Base-by-base conservation (phyloP, 2,888 invertebrate genomes). In the Pristionchus entomophagus region DNA sequence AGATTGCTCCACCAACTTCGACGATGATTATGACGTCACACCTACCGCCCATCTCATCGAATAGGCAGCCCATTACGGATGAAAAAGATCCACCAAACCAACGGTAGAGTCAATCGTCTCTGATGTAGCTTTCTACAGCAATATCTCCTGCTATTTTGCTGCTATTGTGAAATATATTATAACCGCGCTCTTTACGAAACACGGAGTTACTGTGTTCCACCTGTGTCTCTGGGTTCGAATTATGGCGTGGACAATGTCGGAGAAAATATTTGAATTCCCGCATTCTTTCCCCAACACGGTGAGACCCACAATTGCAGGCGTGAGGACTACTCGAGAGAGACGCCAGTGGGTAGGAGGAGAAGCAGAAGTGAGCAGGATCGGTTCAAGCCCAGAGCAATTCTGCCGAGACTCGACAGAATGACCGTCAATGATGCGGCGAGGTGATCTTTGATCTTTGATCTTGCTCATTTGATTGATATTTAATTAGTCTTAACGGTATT, bases 391-490 rank as follows among this genome's bases (percentile, higher is more conserved):
- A 56, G 29, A 51, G 32, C 35, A 12, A 53, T 35, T 51, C 81
- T 56, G 35, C 56, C 53, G 41, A 53, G 81, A 56, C 29, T 81
- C 32, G 81, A 81, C 4, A 81, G 81, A 22, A 81, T 81, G 81
- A 56, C 81, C 8, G 22, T 81, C 1, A 38, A 56, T 80, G 53
- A 80, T 22, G 22, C 19, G 6, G 41, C n/a, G 26, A 81, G 78
- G 78, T 78, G 29, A 6, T n/a, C n/a, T n/a, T n/a, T n/a, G n/a
- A n/a, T n/a, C n/a, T n/a, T n/a, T n/a, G 59, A n/a, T n/a, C 6
- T n/a, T 26, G 59, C 5, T 59, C 22, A 59, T n/a, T n/a, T 5
- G 56, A n/a, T 56, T 5, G 56, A 56, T 14, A 22, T 56, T 56
- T 8, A 56, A 45, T 56, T 56, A 56, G 22, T 56, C 8, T 14